Evolutionary conservation across 2,113 vertebrate genomes (phyloP).

Genomic region (Mustela nigripes): DNA sequence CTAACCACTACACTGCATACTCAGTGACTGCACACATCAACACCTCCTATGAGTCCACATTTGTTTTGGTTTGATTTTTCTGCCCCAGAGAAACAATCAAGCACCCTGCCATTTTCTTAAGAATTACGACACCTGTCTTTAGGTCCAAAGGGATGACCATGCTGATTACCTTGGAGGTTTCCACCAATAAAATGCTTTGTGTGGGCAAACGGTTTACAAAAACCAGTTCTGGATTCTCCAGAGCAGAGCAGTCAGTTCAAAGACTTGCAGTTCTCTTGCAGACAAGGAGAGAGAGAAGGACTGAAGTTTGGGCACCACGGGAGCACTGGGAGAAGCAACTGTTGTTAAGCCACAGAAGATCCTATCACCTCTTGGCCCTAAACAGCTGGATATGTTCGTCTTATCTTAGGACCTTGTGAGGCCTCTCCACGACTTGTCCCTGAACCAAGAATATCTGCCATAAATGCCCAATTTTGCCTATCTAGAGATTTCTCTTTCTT

Average conservation of each 20-base stretch:
- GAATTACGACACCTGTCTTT: not conserved
- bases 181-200: not conserved
- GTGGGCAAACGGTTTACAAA: not conserved
- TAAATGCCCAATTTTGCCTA: not conserved
- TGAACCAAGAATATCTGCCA: not conserved
- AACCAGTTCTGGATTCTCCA: not conserved
- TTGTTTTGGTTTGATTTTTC: not conserved
- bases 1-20: not conserved
- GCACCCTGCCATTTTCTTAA: not conserved
- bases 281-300: not conserved
- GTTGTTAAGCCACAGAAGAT: not conserved
- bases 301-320: not conserved
- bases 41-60: not conserved
- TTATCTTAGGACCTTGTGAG: not conserved
- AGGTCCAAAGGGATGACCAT: not conserved
- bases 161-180: not conserved
- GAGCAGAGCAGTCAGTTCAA: not conserved
- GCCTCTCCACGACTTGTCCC: not conserved
- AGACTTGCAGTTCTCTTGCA: not conserved
- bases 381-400: not conserved
- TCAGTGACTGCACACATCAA: not conserved
- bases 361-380: not conserved
- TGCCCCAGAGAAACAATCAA: constrained; percentile 5
- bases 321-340: not conserved
- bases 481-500: not conserved